These are phyloP conservation scores for Cynaeus angustus DNA, from an alignment of 2,888 invertebrate species.

Conservation along the genomic window DNA sequence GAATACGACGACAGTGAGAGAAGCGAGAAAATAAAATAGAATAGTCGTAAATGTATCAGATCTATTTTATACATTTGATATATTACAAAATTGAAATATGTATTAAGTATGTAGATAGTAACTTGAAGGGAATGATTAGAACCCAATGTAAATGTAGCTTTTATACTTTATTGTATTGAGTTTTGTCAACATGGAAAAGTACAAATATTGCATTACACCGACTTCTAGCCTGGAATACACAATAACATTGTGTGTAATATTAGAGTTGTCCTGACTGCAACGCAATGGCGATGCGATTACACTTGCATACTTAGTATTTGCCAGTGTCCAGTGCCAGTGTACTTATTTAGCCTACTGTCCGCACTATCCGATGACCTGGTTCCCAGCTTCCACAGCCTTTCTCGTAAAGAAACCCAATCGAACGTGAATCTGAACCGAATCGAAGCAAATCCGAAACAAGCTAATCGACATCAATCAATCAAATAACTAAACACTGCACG, in stretches of 20 bases:
- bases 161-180: conserved; percentile 76
- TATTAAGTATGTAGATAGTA: conserved; percentile 37
- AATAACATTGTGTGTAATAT: conserved; percentile 69
- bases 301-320: conserved; percentile 59
- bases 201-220: conserved; percentile 78
- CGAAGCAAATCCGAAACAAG: conserved; percentile 59
- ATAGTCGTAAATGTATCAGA: conserved; percentile 56
- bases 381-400: conserved; percentile 68
- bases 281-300: conserved; percentile 52
- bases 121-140: conserved; percentile 56
- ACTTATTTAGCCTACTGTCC: conserved; percentile 60
- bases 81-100: conserved; percentile 54
- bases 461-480: conserved; percentile 58
- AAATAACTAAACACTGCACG: conserved; percentile 62
- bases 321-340: conserved; percentile 71
- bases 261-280: conserved; percentile 53
- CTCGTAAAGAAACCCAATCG: conserved; percentile 66
- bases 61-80: conserved; percentile 54
- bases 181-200: conserved; percentile 78
- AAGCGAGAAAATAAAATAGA: conserved; percentile 49
- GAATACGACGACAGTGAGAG: conserved; percentile 30
- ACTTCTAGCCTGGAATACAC: conserved; percentile 72
- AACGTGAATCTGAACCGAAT: conserved; percentile 64
- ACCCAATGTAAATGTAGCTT: conserved; percentile 65
- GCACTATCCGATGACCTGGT: conserved; percentile 68